phyloP scores from a whole-genome alignment of 1,140 invertebrate species.

The Gryllus bimaculatus region DNA sequence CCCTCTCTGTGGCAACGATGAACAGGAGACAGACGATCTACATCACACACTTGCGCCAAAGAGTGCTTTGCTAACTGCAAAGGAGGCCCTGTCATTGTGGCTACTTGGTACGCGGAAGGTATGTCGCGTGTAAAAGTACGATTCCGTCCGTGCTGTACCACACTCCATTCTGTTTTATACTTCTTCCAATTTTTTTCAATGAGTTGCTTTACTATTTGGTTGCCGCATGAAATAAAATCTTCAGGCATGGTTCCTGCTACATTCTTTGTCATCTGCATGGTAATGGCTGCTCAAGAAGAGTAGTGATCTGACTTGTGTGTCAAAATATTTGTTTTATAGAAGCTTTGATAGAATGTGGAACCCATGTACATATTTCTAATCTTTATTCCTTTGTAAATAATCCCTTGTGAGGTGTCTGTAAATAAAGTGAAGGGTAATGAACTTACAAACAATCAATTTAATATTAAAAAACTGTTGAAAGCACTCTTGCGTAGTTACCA shows the following conservation, averaged over 20 bases:
- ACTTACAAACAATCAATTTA: too few relatives aligned
- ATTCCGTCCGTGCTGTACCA: constrained; percentile 6
- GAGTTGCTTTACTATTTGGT: background rate
- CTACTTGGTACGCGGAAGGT: constrained; percentile 81
- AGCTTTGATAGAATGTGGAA: too few relatives aligned
- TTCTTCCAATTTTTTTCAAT: background rate
- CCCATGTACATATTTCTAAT: too few relatives aligned
- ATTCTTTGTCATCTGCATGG: too few relatives aligned
- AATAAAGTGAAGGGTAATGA: too few relatives aligned
- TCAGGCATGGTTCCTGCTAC: background rate
- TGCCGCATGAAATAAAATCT: background rate
- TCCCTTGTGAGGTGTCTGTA: too few relatives aligned
- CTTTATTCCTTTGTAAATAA: too few relatives aligned
- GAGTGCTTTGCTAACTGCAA: constrained; percentile 64
- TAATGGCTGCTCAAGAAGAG: too few relatives aligned
- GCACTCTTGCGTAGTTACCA: too few relatives aligned
- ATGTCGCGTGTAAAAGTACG: constrained; percentile 9
- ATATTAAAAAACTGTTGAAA: too few relatives aligned
- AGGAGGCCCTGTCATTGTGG: constrained; percentile 83
- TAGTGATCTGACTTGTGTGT: too few relatives aligned
- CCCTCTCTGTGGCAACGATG: background rate
- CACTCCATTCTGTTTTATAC: background rate
- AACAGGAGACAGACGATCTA: constrained; percentile 20
- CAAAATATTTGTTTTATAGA: too few relatives aligned
- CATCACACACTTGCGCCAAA: constrained; percentile 40